phyloP scores from a whole-genome alignment of 2,797 vertebrate species.

The Zenarchopterus dispar region DNA sequence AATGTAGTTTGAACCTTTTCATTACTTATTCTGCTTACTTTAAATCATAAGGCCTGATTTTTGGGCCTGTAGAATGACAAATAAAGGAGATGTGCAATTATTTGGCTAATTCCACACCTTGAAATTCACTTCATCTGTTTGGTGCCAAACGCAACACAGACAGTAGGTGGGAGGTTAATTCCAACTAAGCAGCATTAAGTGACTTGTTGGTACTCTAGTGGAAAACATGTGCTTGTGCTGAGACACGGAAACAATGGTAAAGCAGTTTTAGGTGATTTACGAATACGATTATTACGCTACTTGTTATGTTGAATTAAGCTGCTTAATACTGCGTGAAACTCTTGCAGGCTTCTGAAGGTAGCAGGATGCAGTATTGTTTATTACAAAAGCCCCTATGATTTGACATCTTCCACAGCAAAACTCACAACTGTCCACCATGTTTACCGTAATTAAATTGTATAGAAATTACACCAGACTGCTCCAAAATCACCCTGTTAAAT shows the following conservation, averaged over 20 bases:
- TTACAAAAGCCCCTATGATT: slow-evolving; percentile 1
- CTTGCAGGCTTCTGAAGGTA: background rate
- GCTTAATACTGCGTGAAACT: background rate
- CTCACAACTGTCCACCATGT: slow-evolving; percentile 14
- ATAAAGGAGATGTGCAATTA: slow-evolving; percentile 1
- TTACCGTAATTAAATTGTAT: slow-evolving; percentile 16
- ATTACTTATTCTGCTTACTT: slow-evolving; percentile 31
- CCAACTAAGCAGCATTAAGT: slow-evolving; percentile 2
- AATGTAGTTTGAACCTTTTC: slow-evolving; percentile 48
- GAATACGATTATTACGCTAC: background rate
- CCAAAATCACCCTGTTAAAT: slow-evolving; percentile 4
- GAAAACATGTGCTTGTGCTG: slow-evolving; percentile 2
- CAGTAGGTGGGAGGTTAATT: slow-evolving; percentile 20
- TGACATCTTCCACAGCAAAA: slow-evolving; percentile 3
- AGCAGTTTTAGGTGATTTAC: too few species aligned
- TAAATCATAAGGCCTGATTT: slow-evolving; percentile 22
- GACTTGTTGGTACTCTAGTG: slow-evolving; percentile 3
- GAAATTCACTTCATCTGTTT: slow-evolving; percentile 19
- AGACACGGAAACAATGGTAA: background rate
- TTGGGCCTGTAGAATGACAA: background rate
- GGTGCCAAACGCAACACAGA: slow-evolving; percentile 11
- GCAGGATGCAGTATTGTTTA: background rate
- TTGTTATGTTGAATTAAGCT: background rate
- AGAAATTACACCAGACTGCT: slow-evolving; percentile 18
- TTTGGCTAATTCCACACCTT: slow-evolving; percentile 17